A percentile compares a stretch with the other conserved stretches of the same genome.
These are phyloP conservation scores for Acanthiza pusilla DNA, from an alignment of 2,797 vertebrate genomes.

Conservation along the genomic window DNA sequence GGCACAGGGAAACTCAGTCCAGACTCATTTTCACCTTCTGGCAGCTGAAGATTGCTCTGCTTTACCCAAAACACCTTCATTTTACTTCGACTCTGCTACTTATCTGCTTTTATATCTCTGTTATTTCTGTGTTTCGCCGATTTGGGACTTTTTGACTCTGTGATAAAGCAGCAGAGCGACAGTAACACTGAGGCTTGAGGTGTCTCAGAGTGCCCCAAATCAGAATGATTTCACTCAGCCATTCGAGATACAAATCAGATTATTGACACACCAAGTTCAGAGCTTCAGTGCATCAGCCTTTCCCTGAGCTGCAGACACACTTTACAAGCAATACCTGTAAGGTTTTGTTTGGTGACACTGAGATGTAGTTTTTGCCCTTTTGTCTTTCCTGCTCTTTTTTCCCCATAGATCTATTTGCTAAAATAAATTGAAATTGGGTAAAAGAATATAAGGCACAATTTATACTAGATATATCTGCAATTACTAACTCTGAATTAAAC, in stretches of 20 bases:
- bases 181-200: not conserved
- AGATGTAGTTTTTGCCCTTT: constrained; percentile 59
- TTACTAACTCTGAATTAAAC: constrained; percentile 82
- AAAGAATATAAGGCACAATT: constrained; percentile 76
- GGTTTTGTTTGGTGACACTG: constrained; percentile 46
- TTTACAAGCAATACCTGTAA: constrained; percentile 28
- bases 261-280: not conserved
- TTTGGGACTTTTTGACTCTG: not conserved
- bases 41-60: not conserved
- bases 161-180: not conserved
- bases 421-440: constrained; percentile 79
- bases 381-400: constrained; percentile 32
- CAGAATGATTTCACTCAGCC: not conserved
- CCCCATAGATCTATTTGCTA: constrained; percentile 75
- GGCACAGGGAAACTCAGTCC: not conserved
- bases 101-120: not conserved
- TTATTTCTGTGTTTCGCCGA: not conserved
- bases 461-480: constrained; percentile 79
- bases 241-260: not conserved
- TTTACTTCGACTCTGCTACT: not conserved
- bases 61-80: not conserved
- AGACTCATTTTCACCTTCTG: not conserved
- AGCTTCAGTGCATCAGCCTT: not conserved
- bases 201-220: not conserved
- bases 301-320: not conserved